Base-by-base conservation (phyloP, 2,888 invertebrate genomes). In the Aleiodes leptofemur region DNA sequence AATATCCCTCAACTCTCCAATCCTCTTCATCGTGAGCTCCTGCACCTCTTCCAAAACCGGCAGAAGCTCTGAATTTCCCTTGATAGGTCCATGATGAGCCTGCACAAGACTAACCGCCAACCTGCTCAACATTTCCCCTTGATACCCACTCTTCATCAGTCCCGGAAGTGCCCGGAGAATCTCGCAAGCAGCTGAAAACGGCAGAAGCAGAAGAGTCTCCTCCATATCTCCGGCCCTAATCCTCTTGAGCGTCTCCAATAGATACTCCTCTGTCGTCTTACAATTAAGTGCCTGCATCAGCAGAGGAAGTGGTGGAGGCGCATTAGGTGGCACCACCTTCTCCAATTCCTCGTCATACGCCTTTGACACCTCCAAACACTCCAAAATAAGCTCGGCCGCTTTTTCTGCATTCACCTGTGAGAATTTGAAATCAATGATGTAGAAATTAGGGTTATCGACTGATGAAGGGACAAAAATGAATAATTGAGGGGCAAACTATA, bases 141-240 rank as follows among this genome's bases (percentile, higher is more conserved):
- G 90, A 85, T 94, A 94, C 48, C 94, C 93, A 77, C 93, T 91
- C 71, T 90, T 85, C 9, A 97, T 90, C 73, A 98, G 90, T 6
- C 90, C 86, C 0, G 95, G 94, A 77, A 98, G 89, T 83, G 94
- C 91, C 74, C 93, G 91, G 0, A 99, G 90, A 66, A 98, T 91
- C 69, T 96, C 94, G 84, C 95, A 93, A 1, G 96, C 96, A 70
- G 94, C 92, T 69, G 94, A 92, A 86, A 97, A 96, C 1, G 98
- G 97, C 57, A 99, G 90, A 11, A 98, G 91, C 0, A 98, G 90
- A 0, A 99, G 90, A 0, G 97, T 93, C 90, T 98, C 97, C 89
- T 98, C 97, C 77, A 99, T 90, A 86, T 98, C 98, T 96, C 96
- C 97, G 1, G 96, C 92, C 79, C 96, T 93, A 81, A 98, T 94